Percentiles rank a stretch among this genome's conserved stretches.
Conservation (phyloP, 92 coral and sea anemone genomes). For the Nematostella vectensis region DNA sequence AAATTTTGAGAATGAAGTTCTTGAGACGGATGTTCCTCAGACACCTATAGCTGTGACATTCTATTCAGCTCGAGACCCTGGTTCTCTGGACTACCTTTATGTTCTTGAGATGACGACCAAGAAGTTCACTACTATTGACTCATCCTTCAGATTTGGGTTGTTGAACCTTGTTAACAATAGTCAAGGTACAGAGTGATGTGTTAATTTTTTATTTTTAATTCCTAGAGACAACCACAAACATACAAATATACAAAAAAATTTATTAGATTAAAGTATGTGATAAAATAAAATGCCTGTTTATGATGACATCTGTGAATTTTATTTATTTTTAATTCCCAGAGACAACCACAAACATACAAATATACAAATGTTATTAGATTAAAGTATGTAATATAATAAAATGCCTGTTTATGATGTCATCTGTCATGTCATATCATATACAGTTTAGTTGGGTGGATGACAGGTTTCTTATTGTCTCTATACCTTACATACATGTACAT, state of each 20-base stretch:
- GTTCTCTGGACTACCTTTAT: constrained; percentile 56
- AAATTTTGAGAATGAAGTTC: constrained; percentile 52
- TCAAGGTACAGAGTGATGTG: constrained; percentile 38
- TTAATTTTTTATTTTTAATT: not conserved
- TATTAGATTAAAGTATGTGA: not conserved
- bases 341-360: too few species aligned
- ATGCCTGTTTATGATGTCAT: too few species aligned
- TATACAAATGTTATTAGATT: too few species aligned
- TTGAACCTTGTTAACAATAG: constrained; percentile 60
- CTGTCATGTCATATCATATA: too few species aligned
- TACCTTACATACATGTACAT: too few species aligned
- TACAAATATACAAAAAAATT: not conserved
- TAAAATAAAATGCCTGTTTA: not conserved
- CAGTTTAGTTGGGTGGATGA: too few species aligned
- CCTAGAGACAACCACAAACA: not conserved
- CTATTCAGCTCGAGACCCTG: constrained; percentile 66
- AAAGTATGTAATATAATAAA: too few species aligned
- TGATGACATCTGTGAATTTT: too few species aligned
- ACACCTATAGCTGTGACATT: constrained; percentile 70
- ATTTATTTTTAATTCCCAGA: too few species aligned
- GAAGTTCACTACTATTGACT: constrained; percentile 38
- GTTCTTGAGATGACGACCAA: constrained; percentile 35
- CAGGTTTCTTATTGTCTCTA: too few species aligned
- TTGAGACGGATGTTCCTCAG: constrained; percentile 55
- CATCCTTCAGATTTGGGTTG: constrained; percentile 51